These are phyloP conservation scores for Sycophaga agraensis DNA, from an alignment of 1,140 invertebrate genomes.

Conservation along the genomic window DNA sequence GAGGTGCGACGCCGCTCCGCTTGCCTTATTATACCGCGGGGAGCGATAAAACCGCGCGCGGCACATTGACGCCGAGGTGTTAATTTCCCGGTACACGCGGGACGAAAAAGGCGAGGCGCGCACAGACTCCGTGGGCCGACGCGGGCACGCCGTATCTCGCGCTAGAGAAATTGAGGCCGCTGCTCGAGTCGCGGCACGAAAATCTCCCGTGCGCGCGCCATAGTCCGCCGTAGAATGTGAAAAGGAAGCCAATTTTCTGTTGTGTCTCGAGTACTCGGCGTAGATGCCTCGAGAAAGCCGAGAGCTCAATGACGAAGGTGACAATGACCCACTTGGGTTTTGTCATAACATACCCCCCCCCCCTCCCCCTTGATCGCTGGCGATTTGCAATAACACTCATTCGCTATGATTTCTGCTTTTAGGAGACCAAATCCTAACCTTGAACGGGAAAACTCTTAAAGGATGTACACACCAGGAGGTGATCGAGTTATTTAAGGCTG, in stretches of 20 bases:
- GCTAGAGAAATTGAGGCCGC: slow-evolving; percentile 26
- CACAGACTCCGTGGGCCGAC: neutral
- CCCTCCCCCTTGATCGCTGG: too few species aligned
- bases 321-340: neutral
- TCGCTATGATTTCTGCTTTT: too few species aligned
- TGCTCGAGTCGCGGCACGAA: neutral
- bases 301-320: neutral
- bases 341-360: too few species aligned
- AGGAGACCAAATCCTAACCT: slow-evolving; percentile 79
- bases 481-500: slow-evolving; percentile 74
- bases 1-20: too few species aligned
- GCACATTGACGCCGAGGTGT: too few species aligned
- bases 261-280: neutral
- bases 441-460: slow-evolving; percentile 71
- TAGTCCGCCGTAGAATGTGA: slow-evolving; percentile 12
- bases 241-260: neutral
- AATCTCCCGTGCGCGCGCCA: neutral
- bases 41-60: too few species aligned
- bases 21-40: too few species aligned
- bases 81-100: too few species aligned
- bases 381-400: too few species aligned
- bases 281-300: neutral
- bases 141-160: neutral
- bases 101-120: neutral
- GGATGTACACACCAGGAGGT: slow-evolving; percentile 78